phyloP scores from a whole-genome alignment of 2,797 vertebrate genomes.

The Clamator glandarius region DNA sequence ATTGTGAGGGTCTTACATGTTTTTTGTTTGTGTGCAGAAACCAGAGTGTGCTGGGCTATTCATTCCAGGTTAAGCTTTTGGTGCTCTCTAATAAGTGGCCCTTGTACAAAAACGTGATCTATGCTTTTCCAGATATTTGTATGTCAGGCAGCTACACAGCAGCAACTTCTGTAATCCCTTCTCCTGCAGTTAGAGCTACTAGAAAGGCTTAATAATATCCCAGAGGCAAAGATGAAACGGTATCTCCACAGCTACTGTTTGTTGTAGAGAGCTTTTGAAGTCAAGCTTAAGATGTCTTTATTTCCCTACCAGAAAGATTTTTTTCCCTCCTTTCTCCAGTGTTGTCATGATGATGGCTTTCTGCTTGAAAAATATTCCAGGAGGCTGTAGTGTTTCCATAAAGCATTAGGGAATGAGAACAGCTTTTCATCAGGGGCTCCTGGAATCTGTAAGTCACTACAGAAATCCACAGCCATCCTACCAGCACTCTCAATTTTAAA shows the following conservation, averaged over 20 bases:
- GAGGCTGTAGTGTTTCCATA: slow-evolving; percentile 69
- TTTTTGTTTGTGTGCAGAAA: slow-evolving; percentile 65
- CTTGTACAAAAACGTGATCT: slow-evolving; percentile 75
- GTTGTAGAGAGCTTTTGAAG: slow-evolving; percentile 96
- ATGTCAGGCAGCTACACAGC: slow-evolving; percentile 83
- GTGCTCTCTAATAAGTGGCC: slow-evolving; percentile 75
- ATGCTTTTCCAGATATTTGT: slow-evolving; percentile 80
- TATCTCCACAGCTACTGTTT: slow-evolving; percentile 93
- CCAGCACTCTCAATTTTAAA: slow-evolving; percentile 67
- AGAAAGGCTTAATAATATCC: slow-evolving; percentile 98
- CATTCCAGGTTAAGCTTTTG: slow-evolving; percentile 75
- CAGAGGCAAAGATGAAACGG: slow-evolving; percentile 97
- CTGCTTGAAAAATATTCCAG: slow-evolving; percentile 81
- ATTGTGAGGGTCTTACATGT: slow-evolving; percentile 27
- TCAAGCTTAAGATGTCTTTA: slow-evolving; percentile 97
- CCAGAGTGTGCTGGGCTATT: slow-evolving; percentile 49
- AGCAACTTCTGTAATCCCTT: slow-evolving; percentile 87
- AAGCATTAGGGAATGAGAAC: slow-evolving; percentile 74
- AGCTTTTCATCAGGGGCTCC: slow-evolving; percentile 74
- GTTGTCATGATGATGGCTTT: slow-evolving; percentile 81
- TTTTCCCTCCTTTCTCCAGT: slow-evolving; percentile 70
- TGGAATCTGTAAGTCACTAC: slow-evolving; percentile 71
- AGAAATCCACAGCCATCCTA: slow-evolving; percentile 54
- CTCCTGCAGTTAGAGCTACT: slow-evolving; percentile 88
- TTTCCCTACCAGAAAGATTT: slow-evolving; percentile 89